A percentile compares a stretch with the other conserved stretches of the same genome.
phyloP scores from a whole-genome alignment of 1,140 invertebrate genomes.

The Eupristina koningsbergeri region DNA sequence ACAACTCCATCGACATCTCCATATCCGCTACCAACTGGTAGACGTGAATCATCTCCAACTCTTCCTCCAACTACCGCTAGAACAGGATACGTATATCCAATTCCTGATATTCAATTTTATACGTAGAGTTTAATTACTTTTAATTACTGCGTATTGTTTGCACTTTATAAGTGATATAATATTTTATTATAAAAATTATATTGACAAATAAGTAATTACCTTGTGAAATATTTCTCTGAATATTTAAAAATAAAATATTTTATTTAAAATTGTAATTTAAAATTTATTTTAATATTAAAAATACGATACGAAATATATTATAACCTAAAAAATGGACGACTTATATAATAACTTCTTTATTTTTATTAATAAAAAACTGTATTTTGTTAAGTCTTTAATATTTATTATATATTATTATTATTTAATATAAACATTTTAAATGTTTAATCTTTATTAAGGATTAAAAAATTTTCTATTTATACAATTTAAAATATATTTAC shows the following conservation, averaged over 20 bases:
- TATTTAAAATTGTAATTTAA: constrained; percentile 26
- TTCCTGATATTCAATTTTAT: constrained; percentile 67
- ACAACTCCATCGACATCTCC: constrained; percentile 61
- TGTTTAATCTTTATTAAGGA: no score
- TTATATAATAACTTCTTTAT: no score
- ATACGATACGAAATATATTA: constrained; percentile 34
- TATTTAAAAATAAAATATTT: constrained; percentile 26
- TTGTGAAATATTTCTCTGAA: neutral
- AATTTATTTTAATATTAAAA: no score
- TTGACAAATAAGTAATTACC: constrained; percentile 25
- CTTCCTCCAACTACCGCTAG: constrained; percentile 63
- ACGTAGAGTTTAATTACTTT: constrained; percentile 58
- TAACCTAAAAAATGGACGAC: constrained; percentile 13
- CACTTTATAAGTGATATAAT: constrained; percentile 39
- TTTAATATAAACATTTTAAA: no score
- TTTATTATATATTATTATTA: neutral
- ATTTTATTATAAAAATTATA: neutral
- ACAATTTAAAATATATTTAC: no score
- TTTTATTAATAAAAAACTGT: constrained; percentile 36
- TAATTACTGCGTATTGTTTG: neutral
- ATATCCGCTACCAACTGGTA: constrained; percentile 57
- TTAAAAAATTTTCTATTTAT: no score
- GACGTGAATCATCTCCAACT: constrained; percentile 60
- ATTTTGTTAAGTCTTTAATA: neutral
- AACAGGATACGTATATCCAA: constrained; percentile 66